Evolutionary conservation across 2,797 vertebrate genomes (phyloP).

Genomic region (Manis crassicaudata): DNA sequence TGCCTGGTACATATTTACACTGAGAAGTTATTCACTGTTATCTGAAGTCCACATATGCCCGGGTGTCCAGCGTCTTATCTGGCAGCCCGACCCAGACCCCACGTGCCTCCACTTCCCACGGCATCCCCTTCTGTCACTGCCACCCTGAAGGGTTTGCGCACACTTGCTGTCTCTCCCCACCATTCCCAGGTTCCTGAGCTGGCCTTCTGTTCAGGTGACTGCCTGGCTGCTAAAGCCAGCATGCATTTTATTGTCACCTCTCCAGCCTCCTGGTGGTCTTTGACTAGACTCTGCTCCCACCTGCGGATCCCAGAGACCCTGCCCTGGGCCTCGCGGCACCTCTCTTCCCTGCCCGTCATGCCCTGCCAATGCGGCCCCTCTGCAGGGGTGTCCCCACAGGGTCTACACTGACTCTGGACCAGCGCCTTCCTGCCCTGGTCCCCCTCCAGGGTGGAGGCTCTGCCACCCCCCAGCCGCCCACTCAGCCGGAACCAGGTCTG

Average conservation of each 20-base stretch:
- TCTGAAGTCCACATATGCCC: neutral
- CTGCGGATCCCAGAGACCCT: neutral
- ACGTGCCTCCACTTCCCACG: neutral
- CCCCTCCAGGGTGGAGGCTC: neutral
- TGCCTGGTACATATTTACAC: neutral
- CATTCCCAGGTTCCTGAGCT: no score
- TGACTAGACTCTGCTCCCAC: neutral
- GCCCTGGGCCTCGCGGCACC: neutral
- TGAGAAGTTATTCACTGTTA: neutral
- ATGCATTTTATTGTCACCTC: neutral
- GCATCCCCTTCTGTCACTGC: no score
- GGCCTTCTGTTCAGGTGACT: neutral
- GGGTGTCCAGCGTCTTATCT: fast-evolving
- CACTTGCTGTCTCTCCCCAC: neutral
- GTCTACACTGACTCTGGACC: no score
- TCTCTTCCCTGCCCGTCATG: neutral
- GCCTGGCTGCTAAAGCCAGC: neutral
- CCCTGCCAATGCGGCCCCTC: neutral
- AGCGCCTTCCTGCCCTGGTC: neutral
- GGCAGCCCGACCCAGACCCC: no score
- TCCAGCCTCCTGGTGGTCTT: neutral
- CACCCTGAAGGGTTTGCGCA: neutral
- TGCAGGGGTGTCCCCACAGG: no score
- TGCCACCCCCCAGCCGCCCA: neutral
- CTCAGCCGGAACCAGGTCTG: neutral